Evolutionary conservation across 2,888 invertebrate genomes (phyloP).

Genomic region (Cosmorhoe ocellata): DNA sequence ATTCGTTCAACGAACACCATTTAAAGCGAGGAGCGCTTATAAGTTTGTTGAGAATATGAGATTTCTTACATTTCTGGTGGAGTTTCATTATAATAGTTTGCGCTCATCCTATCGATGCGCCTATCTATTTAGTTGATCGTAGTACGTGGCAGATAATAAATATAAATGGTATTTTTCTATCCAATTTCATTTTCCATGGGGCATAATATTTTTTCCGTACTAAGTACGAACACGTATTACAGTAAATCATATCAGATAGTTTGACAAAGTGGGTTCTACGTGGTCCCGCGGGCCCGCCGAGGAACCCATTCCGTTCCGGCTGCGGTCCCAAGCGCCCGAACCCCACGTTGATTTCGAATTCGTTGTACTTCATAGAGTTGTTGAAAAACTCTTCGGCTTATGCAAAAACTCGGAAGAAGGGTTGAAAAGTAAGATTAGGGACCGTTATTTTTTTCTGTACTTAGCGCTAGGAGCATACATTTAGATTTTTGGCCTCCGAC

Average conservation of each 20-base stretch:
- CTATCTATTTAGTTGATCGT: too few relatives aligned
- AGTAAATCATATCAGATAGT: constrained; percentile 30
- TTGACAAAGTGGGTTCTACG: constrained; percentile 20
- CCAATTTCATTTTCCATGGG: too few relatives aligned
- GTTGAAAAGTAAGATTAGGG: background rate
- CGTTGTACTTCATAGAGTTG: constrained; percentile 26
- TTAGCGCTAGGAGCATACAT: too few relatives aligned
- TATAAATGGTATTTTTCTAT: too few relatives aligned
- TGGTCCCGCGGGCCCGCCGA: background rate
- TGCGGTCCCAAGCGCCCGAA: constrained; percentile 5
- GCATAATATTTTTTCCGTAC: constrained; percentile 9
- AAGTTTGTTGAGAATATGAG: background rate
- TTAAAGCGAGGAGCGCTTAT: background rate
- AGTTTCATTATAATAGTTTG: too few relatives aligned
- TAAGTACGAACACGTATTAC: constrained; percentile 19
- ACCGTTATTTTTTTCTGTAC: too few relatives aligned
- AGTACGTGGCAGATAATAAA: too few relatives aligned
- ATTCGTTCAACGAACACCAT: background rate
- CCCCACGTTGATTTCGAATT: constrained; percentile 30
- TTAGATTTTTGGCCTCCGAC: too few relatives aligned
- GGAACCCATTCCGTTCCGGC: background rate
- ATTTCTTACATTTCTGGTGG: background rate
- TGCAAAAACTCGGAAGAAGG: constrained; percentile 23
- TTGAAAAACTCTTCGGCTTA: constrained; percentile 29
- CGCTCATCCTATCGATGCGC: too few relatives aligned